phyloP scores from a whole-genome alignment of 2,888 invertebrate species.

The Drosophila ustulata region DNA sequence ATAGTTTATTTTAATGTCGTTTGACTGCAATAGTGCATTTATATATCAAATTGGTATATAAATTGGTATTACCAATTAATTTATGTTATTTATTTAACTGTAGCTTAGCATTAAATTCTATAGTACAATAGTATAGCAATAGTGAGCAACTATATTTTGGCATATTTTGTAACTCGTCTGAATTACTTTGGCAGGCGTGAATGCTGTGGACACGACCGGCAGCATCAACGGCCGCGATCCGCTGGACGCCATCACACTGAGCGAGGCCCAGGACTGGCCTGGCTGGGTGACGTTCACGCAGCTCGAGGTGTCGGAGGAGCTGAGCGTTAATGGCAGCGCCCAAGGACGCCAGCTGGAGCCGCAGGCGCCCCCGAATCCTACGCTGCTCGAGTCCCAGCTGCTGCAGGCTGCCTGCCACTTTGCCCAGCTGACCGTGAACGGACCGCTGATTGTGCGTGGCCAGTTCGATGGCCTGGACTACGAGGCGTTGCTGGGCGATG shows the following conservation, averaged over 20 bases:
- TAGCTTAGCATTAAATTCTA: no score
- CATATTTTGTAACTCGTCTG: no score
- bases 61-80: no score
- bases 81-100: no score
- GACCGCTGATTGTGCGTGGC: constrained; percentile 85
- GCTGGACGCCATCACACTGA: constrained; percentile 85
- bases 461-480: constrained; percentile 84
- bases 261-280: constrained; percentile 84
- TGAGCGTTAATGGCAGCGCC: constrained; percentile 86
- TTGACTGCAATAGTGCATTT: no score
- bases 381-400: constrained; percentile 84
- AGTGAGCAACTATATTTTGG: no score
- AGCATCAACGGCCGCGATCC: constrained; percentile 85
- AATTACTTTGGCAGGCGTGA: constrained; percentile 54
- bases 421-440: constrained; percentile 85
- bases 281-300: constrained; percentile 86
- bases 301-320: constrained; percentile 85
- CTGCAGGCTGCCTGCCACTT: constrained; percentile 86
- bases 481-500: constrained; percentile 84
- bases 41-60: no score
- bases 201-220: constrained; percentile 83
- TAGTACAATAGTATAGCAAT: no score
- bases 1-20: no score
- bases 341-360: constrained; percentile 84
- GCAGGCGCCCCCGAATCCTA: constrained; percentile 85